Conservation (phyloP, 2,113 vertebrate genomes). For the Nestor notabilis region DNA sequence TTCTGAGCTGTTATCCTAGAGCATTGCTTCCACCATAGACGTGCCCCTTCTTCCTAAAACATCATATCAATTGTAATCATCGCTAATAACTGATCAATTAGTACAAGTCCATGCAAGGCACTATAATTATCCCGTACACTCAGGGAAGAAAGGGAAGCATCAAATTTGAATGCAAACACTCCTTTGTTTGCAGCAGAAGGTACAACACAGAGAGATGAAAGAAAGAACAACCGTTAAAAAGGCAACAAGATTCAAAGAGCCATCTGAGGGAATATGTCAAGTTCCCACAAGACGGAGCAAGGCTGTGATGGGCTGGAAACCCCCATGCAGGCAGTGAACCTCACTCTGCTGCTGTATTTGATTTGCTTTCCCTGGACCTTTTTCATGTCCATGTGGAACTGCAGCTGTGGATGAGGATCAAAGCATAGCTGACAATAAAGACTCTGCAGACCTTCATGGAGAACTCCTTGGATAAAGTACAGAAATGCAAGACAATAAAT, state of each 20-base stretch:
- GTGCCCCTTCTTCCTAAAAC: neutral
- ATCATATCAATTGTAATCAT: neutral
- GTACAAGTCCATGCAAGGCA: neutral
- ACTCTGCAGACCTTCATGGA: neutral
- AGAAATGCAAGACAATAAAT: neutral
- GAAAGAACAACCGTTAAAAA: neutral
- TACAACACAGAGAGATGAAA: neutral
- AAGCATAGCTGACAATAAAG: neutral
- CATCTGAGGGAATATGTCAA: neutral
- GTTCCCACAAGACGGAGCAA: neutral
- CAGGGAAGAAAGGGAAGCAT: neutral
- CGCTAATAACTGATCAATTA: conserved; percentile 8
- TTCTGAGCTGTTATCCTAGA: neutral
- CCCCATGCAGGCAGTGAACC: neutral
- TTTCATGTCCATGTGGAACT: neutral
- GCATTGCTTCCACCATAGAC: neutral
- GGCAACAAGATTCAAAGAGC: neutral
- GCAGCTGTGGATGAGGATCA: neutral
- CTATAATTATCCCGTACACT: neutral
- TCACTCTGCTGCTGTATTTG: neutral
- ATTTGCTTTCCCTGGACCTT: neutral
- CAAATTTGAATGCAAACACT: neutral
- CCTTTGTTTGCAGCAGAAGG: neutral
- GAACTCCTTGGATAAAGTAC: neutral
- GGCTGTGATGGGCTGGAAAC: neutral